Conservation (phyloP, 2,113 vertebrate genomes). For the Solenodon paradoxus region DNA sequence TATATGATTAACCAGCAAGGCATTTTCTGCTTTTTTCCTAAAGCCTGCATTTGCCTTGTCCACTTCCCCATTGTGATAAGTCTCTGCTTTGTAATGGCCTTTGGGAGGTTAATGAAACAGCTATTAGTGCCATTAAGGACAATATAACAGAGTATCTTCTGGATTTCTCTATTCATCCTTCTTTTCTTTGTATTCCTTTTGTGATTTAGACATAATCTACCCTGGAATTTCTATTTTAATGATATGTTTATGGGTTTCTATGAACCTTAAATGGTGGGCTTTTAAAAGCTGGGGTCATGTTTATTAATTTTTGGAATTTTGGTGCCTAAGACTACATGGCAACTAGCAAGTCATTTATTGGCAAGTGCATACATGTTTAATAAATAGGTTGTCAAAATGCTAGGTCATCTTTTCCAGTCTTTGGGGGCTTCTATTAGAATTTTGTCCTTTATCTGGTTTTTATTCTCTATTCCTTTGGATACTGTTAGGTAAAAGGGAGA, state of each 20-base stretch:
- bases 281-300: slow-evolving; percentile 2
- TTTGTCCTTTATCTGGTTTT: not conserved
- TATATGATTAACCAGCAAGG: not conserved
- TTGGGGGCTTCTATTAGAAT: not conserved
- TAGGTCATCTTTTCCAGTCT: not conserved
- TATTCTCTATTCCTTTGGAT: not conserved
- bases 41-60: not conserved
- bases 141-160: not conserved
- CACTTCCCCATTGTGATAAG: not conserved
- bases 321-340: not conserved
- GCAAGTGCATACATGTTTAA: not conserved
- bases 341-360: not conserved
- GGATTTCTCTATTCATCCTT: not conserved
- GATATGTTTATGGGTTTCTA: not conserved
- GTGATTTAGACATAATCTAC: not conserved
- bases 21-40: not conserved
- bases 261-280: not conserved
- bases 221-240: slow-evolving; percentile 33
- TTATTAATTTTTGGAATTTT: slow-evolving; percentile 24
- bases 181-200: slow-evolving; percentile 6
- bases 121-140: not conserved
- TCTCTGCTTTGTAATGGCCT: not conserved
- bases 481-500: not conserved
- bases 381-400: not conserved
- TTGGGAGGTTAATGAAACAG: slow-evolving; percentile 1